phyloP scores from a whole-genome alignment of 2,797 vertebrate genomes.

The Momotus momota region DNA sequence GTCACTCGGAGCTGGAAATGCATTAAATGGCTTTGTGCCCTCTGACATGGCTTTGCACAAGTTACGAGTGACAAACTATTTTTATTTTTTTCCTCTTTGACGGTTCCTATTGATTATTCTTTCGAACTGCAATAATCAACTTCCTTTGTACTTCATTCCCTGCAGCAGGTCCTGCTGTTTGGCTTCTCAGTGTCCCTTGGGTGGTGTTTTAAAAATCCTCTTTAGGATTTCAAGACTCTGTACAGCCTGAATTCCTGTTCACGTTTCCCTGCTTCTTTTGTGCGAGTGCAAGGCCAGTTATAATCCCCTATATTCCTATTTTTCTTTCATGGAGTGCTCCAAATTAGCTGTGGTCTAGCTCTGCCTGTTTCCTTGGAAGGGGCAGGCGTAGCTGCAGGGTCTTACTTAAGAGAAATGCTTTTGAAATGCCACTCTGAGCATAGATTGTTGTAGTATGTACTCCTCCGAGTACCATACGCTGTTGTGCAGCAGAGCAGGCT shows the following conservation, averaged over 20 bases:
- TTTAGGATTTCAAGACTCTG: neutral
- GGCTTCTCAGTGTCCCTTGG: neutral
- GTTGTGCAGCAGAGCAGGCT: neutral
- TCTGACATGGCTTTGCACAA: neutral
- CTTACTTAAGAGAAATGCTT: neutral
- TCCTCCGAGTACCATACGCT: accelerated
- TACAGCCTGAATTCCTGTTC: neutral
- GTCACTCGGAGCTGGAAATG: neutral
- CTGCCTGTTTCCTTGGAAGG: neutral
- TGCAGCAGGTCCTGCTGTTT: neutral
- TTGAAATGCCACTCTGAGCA: neutral
- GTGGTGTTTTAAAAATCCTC: constrained; percentile 11
- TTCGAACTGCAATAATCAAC: neutral
- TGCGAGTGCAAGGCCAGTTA: neutral
- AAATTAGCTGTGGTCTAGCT: neutral
- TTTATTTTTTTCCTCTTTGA: neutral
- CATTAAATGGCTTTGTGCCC: neutral
- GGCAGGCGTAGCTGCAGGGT: neutral
- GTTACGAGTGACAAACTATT: neutral
- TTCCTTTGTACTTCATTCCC: neutral
- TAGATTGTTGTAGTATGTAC: neutral
- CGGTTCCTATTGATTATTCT: neutral
- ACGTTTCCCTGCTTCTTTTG: neutral
- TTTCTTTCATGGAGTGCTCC: neutral
- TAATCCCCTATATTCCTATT: neutral